Conservation (phyloP, 2,113 vertebrate genomes). For the Etia nguti region DNA sequence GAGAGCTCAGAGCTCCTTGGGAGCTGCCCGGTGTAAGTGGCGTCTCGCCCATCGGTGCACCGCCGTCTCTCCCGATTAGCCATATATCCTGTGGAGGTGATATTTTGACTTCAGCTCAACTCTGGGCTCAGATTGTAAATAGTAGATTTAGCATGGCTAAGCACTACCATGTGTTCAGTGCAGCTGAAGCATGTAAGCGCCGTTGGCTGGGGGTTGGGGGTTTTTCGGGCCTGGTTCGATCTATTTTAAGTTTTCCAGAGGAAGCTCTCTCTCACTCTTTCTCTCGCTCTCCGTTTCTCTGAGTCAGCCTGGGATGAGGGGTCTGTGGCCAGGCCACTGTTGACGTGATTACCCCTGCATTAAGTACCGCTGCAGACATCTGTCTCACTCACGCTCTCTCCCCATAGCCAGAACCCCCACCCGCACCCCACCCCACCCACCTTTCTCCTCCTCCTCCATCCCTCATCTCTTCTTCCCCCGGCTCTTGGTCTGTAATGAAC, state of each 20-base stretch:
- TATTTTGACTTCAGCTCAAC: slow-evolving; percentile 48
- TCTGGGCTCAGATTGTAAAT: slow-evolving; percentile 47
- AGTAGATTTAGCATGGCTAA: slow-evolving; percentile 62
- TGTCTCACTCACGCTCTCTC: slow-evolving; percentile 49
- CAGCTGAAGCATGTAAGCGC: slow-evolving; percentile 57
- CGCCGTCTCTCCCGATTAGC: slow-evolving; percentile 25
- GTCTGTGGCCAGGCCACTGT: slow-evolving; percentile 48
- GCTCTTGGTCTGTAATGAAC: slow-evolving; percentile 79
- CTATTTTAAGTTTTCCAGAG: slow-evolving; percentile 44
- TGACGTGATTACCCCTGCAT: slow-evolving; percentile 67
- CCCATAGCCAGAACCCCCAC: slow-evolving; percentile 13
- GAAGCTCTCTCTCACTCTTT: slow-evolving; percentile 19
- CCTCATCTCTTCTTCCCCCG: slow-evolving; percentile 58
- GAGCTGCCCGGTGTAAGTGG: background rate
- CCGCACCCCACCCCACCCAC: background rate
- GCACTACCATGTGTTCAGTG: slow-evolving; percentile 64
- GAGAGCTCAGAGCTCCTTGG: background rate
- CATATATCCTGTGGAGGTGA: slow-evolving; percentile 51
- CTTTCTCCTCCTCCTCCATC: slow-evolving; percentile 42
- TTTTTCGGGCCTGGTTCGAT: slow-evolving; percentile 19
- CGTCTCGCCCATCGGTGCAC: slow-evolving; percentile 1
- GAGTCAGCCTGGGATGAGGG: slow-evolving; percentile 59
- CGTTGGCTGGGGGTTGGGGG: slow-evolving; percentile 10
- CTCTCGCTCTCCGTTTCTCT: slow-evolving; percentile 1
- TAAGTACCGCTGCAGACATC: slow-evolving; percentile 66